Evolutionary conservation across 2,888 invertebrate genomes (phyloP).

Genomic region (Pseudococcus viburni): DNA sequence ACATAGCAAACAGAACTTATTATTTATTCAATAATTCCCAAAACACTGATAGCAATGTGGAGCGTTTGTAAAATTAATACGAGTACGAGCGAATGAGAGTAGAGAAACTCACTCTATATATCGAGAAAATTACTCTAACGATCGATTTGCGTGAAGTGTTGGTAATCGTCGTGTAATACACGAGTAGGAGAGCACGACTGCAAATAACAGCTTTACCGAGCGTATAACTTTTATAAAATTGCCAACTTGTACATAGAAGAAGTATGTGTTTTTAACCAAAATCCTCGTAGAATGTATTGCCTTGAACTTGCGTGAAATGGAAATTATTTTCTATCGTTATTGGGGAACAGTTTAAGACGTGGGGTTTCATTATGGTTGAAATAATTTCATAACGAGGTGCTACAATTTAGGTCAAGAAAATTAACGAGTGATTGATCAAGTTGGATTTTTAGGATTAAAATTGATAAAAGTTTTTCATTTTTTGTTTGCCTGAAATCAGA

Average conservation of each 20-base stretch:
- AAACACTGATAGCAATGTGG: background rate
- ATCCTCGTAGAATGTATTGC: background rate
- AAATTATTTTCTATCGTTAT: background rate
- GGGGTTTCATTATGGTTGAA: too few relatives aligned
- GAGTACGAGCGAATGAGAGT: background rate
- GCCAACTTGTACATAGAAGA: background rate
- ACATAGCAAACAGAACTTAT: background rate
- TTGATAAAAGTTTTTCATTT: too few relatives aligned
- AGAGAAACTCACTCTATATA: background rate
- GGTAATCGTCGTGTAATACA: background rate
- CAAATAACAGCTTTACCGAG: background rate
- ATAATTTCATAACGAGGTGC: too few relatives aligned
- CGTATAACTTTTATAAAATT: background rate
- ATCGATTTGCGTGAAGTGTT: constrained; percentile 27
- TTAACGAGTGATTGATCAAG: too few relatives aligned
- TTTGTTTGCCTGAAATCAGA: too few relatives aligned
- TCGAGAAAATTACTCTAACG: constrained; percentile 26
- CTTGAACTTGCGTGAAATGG: background rate
- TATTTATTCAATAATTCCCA: constrained; percentile 27
- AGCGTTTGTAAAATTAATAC: constrained; percentile 17
- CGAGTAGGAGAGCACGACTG: background rate
- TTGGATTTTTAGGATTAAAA: too few relatives aligned
- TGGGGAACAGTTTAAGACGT: background rate
- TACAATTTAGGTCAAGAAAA: too few relatives aligned
- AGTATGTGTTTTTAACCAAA: background rate